A percentile compares a stretch with the other conserved stretches of the same genome.
Conservation (phyloP, 2,797 vertebrate species). For the Hemitrygon akajei region DNA sequence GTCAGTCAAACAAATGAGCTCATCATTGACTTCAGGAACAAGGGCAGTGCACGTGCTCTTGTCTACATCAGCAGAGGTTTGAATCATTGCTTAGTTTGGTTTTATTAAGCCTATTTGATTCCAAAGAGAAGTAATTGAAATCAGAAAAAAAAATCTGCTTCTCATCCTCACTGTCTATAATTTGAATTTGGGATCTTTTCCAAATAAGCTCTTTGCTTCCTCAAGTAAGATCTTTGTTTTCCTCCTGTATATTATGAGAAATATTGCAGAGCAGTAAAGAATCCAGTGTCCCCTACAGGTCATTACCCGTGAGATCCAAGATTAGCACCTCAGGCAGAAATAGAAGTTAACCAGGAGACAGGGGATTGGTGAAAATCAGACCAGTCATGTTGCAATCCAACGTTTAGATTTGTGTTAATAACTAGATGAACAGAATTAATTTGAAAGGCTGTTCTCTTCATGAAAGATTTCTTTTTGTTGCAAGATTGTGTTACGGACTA, state of each 20-base stretch:
- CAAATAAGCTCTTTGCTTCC: background rate
- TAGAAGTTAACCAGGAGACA: background rate
- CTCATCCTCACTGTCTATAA: background rate
- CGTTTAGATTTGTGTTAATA: background rate
- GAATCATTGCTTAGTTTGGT: background rate
- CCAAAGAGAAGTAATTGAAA: background rate
- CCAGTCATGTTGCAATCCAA: background rate
- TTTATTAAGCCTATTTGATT: background rate
- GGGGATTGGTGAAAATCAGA: background rate
- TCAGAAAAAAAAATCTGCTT: background rate
- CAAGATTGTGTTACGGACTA: background rate
- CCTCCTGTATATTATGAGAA: background rate
- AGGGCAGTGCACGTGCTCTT: too few species aligned
- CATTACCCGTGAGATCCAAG: background rate
- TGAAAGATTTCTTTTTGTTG: background rate
- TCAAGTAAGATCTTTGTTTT: background rate
- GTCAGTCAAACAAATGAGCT: too few species aligned
- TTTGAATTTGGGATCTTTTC: background rate
- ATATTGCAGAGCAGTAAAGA: background rate
- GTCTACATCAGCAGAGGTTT: too few species aligned
- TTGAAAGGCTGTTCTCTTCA: background rate
- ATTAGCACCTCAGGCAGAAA: background rate
- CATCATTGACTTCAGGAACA: too few species aligned
- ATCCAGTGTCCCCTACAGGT: background rate
- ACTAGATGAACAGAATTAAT: background rate